These are phyloP conservation scores for Helogale parvula DNA, from an alignment of 2,113 vertebrate species.

Conservation along the genomic window DNA sequence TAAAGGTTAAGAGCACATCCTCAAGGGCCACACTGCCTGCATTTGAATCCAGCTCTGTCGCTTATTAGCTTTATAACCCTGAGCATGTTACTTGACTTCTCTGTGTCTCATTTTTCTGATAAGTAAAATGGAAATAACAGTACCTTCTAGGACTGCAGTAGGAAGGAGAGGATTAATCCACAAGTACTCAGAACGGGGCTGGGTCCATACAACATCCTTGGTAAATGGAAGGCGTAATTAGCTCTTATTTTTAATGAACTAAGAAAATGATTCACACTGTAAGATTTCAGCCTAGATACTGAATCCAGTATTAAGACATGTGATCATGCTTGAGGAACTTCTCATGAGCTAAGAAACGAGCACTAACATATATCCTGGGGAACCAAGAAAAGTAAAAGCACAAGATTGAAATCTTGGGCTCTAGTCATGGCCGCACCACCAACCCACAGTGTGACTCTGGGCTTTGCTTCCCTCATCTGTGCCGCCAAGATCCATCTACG, in stretches of 20 bases:
- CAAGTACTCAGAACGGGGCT: background rate
- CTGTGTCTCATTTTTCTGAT: background rate
- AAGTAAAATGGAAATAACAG: background rate
- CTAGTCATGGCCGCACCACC: background rate
- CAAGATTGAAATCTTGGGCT: background rate
- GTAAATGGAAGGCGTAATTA: background rate
- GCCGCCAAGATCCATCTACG: fast-evolving
- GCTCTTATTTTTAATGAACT: background rate
- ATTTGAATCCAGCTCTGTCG: background rate
- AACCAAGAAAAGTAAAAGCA: background rate
- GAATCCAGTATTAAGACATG: background rate
- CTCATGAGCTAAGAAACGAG: background rate
- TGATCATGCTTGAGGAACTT: background rate
- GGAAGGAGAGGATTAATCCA: background rate
- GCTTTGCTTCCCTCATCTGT: background rate
- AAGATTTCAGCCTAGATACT: background rate
- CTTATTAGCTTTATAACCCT: background rate
- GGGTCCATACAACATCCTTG: background rate
- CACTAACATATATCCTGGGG: background rate
- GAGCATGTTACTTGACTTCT: background rate
- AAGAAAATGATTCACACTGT: background rate
- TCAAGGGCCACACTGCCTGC: too few species aligned
- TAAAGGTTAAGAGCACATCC: background rate
- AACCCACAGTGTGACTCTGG: fast-evolving
- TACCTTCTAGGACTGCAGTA: background rate